Conservation (phyloP, 2,113 vertebrate species). For the Nothoprocta perdicaria region DNA sequence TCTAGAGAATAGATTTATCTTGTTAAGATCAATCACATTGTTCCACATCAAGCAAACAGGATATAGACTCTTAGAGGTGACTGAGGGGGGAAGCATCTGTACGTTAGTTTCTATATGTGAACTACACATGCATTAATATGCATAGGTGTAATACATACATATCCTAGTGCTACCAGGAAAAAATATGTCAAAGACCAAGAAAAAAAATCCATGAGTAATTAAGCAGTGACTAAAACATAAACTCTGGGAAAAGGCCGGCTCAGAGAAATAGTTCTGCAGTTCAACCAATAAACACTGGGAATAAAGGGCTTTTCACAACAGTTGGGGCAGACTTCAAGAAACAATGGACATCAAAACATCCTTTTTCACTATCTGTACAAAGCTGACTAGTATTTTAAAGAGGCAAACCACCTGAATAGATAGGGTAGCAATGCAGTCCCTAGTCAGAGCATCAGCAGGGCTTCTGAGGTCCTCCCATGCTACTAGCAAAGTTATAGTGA, state of each 20-base stretch:
- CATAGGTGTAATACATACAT: background rate
- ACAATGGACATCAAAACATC: background rate
- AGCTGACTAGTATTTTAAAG: background rate
- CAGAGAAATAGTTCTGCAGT: constrained; percentile 1
- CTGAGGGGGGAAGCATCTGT: background rate
- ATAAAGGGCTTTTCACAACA: background rate
- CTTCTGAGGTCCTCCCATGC: background rate
- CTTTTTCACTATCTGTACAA: background rate
- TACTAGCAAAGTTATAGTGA: background rate
- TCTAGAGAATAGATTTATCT: background rate
- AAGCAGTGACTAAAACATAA: background rate
- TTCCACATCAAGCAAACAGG: background rate
- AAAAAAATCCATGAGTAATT: background rate
- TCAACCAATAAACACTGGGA: background rate
- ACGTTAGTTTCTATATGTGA: background rate
- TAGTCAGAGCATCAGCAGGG: background rate
- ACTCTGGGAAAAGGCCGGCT: background rate
- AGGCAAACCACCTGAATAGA: background rate
- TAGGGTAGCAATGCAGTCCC: background rate
- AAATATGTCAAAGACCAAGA: background rate
- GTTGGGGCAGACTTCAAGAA: background rate
- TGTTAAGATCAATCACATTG: background rate
- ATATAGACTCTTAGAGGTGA: background rate
- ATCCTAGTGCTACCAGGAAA: background rate
- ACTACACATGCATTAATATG: background rate